phyloP scores from a whole-genome alignment of 2,888 invertebrate genomes.

The Tuberolachnus salignus region DNA sequence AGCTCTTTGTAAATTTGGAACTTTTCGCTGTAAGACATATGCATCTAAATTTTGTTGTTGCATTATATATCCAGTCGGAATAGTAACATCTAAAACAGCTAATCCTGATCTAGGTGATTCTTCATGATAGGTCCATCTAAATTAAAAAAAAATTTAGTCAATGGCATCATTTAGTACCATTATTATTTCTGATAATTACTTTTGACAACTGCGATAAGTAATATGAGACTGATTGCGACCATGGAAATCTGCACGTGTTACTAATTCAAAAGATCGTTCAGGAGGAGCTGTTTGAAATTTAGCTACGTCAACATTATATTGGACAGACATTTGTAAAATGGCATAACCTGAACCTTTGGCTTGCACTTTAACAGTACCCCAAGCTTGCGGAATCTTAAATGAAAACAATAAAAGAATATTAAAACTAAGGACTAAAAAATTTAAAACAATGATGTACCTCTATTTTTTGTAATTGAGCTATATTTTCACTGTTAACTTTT shows the following conservation, averaged over 20 bases:
- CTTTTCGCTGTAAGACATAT: conserved; percentile 80
- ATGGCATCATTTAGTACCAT: background rate
- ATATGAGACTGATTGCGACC: conserved; percentile 95
- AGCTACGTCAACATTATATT: conserved; percentile 86
- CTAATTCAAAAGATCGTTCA: conserved; percentile 77
- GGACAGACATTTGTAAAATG: conserved; percentile 89
- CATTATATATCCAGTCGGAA: conserved; percentile 90
- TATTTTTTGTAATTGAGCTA: conserved; percentile 78
- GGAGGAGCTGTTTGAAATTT: conserved; percentile 87
- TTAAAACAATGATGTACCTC: conserved; percentile 66
- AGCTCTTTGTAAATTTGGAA: conserved; percentile 83
- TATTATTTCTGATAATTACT: conserved; percentile 65
- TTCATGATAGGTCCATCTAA: conserved; percentile 77
- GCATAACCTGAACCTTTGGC: conserved; percentile 94
- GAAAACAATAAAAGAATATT: conserved; percentile 8
- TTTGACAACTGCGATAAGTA: conserved; percentile 83
- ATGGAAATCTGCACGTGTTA: conserved; percentile 75
- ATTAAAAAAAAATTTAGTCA: conserved; percentile 43
- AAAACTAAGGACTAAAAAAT: background rate
- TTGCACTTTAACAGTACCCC: conserved; percentile 92
- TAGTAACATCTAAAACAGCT: conserved; percentile 83
- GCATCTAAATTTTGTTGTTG: conserved; percentile 87
- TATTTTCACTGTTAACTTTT: conserved; percentile 75
- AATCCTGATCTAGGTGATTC: conserved; percentile 86
- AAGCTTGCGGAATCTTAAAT: conserved; percentile 84